Evolutionary conservation across 2,113 vertebrate genomes (phyloP).

Genomic region (Lepidothrix coronata): DNA sequence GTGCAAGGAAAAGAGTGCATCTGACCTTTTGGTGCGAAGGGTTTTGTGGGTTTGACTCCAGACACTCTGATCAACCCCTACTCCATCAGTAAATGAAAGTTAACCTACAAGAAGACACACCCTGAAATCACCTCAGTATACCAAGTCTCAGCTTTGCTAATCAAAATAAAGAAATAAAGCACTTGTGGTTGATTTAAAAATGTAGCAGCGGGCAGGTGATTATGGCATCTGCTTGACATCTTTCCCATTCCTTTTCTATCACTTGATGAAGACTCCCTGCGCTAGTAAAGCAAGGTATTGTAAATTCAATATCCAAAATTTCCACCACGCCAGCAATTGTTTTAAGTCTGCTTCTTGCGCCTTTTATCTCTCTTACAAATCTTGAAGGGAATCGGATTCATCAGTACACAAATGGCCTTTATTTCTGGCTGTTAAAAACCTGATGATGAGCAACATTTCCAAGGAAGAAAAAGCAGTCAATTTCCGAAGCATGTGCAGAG

Average conservation of each 20-base stretch:
- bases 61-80: not conserved
- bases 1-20: not conserved
- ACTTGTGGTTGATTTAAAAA: not conserved
- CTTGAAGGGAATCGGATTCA: slow-evolving; percentile 64
- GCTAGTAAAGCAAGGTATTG: not conserved
- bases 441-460: slow-evolving; percentile 67
- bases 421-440: slow-evolving; percentile 70
- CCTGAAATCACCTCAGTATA: not conserved
- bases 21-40: too few relatives aligned
- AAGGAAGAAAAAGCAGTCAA: slow-evolving; percentile 55
- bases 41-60: not conserved
- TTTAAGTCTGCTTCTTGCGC: slow-evolving; percentile 24
- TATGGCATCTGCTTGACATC: not conserved
- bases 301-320: slow-evolving; percentile 6
- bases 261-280: not conserved
- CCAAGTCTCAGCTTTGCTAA: not conserved
- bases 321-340: slow-evolving; percentile 33
- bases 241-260: not conserved
- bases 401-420: slow-evolving; percentile 65
- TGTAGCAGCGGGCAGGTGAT: not conserved
- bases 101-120: not conserved
- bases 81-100: not conserved
- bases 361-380: slow-evolving; percentile 65
- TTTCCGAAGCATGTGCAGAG: slow-evolving; percentile 55
- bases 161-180: not conserved